phyloP scores from a whole-genome alignment of 1,140 invertebrate species.

The Drosophila lacertosa region DNA sequence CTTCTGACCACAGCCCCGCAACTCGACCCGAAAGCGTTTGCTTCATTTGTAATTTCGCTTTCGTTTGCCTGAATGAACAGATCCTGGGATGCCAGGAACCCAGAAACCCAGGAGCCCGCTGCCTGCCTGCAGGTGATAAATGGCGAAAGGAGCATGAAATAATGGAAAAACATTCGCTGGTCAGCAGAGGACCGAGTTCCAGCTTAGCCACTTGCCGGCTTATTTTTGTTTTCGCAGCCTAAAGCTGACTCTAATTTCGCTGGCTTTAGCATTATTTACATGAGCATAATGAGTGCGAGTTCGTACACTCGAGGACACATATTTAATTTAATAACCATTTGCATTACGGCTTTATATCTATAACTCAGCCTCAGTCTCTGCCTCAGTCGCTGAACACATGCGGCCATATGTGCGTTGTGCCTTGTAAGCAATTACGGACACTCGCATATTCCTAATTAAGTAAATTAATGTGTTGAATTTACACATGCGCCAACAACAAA shows the following conservation, averaged over 20 bases:
- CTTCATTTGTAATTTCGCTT: slow-evolving; percentile 72
- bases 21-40: not conserved
- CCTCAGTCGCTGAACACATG: slow-evolving; percentile 51
- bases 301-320: slow-evolving; percentile 42
- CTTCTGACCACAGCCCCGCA: not conserved
- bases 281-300: slow-evolving; percentile 34
- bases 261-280: slow-evolving; percentile 38
- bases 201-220: slow-evolving; percentile 43
- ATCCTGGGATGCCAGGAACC: too few relatives aligned
- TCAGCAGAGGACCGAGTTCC: slow-evolving; percentile 51
- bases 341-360: slow-evolving; percentile 50
- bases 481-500: slow-evolving; percentile 67
- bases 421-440: slow-evolving; percentile 78
- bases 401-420: slow-evolving; percentile 61
- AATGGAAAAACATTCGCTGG: slow-evolving; percentile 74
- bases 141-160: slow-evolving; percentile 73
- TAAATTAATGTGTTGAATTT: slow-evolving; percentile 79
- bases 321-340: slow-evolving; percentile 81
- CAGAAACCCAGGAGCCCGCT: too few relatives aligned
- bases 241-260: slow-evolving; percentile 4
- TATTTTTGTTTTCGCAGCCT: slow-evolving; percentile 4
- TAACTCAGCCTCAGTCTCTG: slow-evolving; percentile 34
- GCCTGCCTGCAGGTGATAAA: slow-evolving; percentile 74
- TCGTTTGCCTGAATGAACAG: not conserved
- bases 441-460: slow-evolving; percentile 76